A percentile compares a stretch with the other conserved stretches of the same genome.
These are phyloP conservation scores for Drosophila repletoides DNA, from an alignment of 1,140 invertebrate genomes.

Conservation along the genomic window DNA sequence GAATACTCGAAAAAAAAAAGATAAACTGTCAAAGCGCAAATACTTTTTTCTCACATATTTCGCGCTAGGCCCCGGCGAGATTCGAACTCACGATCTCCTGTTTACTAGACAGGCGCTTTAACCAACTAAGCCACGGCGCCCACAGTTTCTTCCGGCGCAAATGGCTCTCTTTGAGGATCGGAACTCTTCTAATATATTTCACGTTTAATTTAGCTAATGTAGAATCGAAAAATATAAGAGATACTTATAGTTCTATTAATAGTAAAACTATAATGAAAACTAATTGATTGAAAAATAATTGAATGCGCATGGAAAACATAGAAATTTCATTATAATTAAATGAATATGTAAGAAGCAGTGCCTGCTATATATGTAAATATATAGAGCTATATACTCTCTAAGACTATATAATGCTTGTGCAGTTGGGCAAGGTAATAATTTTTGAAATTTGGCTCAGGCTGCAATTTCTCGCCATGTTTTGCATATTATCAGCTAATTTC, in stretches of 20 bases:
- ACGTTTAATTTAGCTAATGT: background rate
- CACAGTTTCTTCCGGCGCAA: rapidly evolving
- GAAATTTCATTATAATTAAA: background rate
- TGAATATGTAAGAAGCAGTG: background rate
- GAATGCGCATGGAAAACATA: background rate
- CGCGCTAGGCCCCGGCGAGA: slow-evolving; percentile 82
- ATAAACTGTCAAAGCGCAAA: background rate
- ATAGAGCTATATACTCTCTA: no score
- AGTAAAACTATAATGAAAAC: background rate
- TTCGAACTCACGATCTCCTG: slow-evolving; percentile 84
- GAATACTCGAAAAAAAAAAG: background rate
- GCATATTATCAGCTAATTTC: slow-evolving; percentile 79
- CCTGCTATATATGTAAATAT: background rate
- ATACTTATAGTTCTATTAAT: slow-evolving; percentile 7
- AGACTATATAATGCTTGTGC: no score
- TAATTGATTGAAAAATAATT: slow-evolving; percentile 2
- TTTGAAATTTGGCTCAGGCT: slow-evolving; percentile 70
- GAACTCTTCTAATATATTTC: background rate
- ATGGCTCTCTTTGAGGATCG: slow-evolving; percentile 8
- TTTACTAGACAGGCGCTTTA: slow-evolving; percentile 86
- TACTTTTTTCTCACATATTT: background rate
- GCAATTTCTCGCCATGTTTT: slow-evolving; percentile 77
- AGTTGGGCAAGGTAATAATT: slow-evolving; percentile 67
- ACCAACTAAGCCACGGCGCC: slow-evolving; percentile 86
- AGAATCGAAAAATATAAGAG: slow-evolving; percentile 9